Conservation (phyloP, 2,797 vertebrate species). For the Melanotaenia maccullochi region DNA sequence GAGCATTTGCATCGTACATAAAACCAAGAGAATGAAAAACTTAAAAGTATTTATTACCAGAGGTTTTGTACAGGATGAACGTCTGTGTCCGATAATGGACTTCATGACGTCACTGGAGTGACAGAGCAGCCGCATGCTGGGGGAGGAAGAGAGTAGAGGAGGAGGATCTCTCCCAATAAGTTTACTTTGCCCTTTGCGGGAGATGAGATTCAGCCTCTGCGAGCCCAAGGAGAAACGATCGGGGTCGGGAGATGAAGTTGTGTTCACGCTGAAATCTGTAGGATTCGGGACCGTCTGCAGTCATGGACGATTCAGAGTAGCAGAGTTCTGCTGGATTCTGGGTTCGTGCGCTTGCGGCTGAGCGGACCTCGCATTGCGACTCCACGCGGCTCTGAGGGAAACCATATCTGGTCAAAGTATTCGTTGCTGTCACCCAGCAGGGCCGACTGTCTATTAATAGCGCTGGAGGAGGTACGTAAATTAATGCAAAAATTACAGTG, state of each 20-base stretch:
- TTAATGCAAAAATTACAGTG: conserved; percentile 54
- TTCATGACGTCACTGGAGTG: conserved; percentile 77
- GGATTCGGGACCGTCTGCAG: conserved; percentile 26
- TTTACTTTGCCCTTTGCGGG: conserved; percentile 76
- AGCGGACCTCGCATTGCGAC: conserved; percentile 52
- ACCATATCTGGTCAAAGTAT: conserved; percentile 95
- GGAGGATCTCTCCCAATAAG: conserved; percentile 53
- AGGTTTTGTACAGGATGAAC: too few species aligned
- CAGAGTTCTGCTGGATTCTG: conserved; percentile 15
- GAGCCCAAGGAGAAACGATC: conserved; percentile 14
- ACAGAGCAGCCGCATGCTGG: conserved; percentile 66
- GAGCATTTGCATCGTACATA: background rate
- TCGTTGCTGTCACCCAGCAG: conserved; percentile 86
- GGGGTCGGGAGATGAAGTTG: conserved; percentile 24
- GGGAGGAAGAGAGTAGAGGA: conserved; percentile 13
- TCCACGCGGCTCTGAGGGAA: conserved; percentile 78
- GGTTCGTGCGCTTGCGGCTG: conserved; percentile 36
- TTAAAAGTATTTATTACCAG: too few species aligned
- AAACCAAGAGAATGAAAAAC: background rate
- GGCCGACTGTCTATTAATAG: conserved; percentile 90
- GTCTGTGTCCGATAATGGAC: conserved; percentile 38
- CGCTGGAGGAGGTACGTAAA: conserved; percentile 82
- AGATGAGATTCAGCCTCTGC: conserved; percentile 61
- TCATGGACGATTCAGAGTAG: conserved; percentile 45
- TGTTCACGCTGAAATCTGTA: conserved; percentile 20